A percentile compares a stretch with the other conserved stretches of the same genome.
phyloP scores from a whole-genome alignment of 2,797 vertebrate genomes.

The Apodemus agrarius region DNA sequence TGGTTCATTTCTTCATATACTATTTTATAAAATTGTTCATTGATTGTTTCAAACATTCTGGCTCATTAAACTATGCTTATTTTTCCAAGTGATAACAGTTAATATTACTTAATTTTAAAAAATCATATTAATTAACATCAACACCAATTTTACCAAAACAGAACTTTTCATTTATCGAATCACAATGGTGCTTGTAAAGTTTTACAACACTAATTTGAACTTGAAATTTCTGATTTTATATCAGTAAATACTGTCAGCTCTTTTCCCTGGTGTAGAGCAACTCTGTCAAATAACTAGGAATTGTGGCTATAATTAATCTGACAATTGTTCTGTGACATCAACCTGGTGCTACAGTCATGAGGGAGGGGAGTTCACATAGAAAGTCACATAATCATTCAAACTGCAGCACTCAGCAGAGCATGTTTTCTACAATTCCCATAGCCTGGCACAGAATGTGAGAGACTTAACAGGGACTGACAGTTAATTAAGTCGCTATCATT shows the following conservation, averaged over 20 bases:
- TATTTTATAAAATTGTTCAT: neutral
- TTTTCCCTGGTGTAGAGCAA: neutral
- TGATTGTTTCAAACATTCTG: neutral
- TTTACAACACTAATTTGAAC: slow-evolving; percentile 32
- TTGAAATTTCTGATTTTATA: slow-evolving; percentile 38
- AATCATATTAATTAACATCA: slow-evolving; percentile 14
- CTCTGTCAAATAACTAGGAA: neutral
- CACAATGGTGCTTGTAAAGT: neutral
- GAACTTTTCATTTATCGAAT: slow-evolving; percentile 8
- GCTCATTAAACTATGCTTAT: neutral
- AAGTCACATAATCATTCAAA: neutral
- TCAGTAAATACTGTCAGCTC: neutral
- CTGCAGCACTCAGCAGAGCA: neutral
- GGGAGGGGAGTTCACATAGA: neutral
- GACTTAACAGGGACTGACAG: neutral
- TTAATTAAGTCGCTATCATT: slow-evolving; percentile 36
- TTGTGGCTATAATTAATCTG: neutral
- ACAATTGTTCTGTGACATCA: neutral
- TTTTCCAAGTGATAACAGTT: neutral
- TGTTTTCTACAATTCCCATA: neutral
- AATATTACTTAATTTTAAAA: slow-evolving; percentile 12
- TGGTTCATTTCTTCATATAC: neutral
- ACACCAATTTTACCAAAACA: neutral
- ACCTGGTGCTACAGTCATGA: neutral
- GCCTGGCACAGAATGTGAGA: neutral